Percentiles rank a stretch among this genome's conserved stretches.
Conservation (phyloP, 2,888 invertebrate genomes). For the Plagodis pulveraria region DNA sequence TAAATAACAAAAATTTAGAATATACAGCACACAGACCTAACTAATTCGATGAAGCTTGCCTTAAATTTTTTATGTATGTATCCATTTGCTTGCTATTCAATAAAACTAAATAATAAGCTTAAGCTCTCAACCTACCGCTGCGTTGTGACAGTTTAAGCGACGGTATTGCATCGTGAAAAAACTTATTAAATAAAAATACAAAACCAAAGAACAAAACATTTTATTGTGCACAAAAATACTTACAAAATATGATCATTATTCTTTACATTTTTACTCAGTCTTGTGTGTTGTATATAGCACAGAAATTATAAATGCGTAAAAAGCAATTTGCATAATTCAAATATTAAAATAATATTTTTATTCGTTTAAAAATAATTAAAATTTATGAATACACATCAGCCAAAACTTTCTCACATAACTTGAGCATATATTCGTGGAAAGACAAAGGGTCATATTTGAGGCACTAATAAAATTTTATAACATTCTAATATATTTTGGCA, state of each 20-base stretch:
- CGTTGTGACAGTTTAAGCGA: constrained; percentile 21
- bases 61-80: constrained; percentile 38
- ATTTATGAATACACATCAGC: constrained; percentile 52
- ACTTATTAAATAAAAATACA: constrained; percentile 66
- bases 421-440: constrained; percentile 51
- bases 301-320: constrained; percentile 78
- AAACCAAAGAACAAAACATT: constrained; percentile 72
- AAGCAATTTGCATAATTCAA: constrained; percentile 47
- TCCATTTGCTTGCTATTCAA: constrained; percentile 72
- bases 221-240: constrained; percentile 83
- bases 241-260: constrained; percentile 74
- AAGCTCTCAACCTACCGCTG: constrained; percentile 23
- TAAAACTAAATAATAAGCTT: constrained; percentile 24
- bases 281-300: constrained; percentile 83
- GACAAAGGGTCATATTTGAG: constrained; percentile 8
- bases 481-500: neutral
- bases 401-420: constrained; percentile 61
- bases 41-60: constrained; percentile 21
- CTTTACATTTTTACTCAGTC: constrained; percentile 77
- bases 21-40: constrained; percentile 79
- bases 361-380: constrained; percentile 23
- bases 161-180: constrained; percentile 33
- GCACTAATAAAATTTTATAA: neutral
- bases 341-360: constrained; percentile 26
- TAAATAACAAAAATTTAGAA: constrained; percentile 31